phyloP scores from a whole-genome alignment of 2,888 invertebrate genomes.

The Acronicta leporina region DNA sequence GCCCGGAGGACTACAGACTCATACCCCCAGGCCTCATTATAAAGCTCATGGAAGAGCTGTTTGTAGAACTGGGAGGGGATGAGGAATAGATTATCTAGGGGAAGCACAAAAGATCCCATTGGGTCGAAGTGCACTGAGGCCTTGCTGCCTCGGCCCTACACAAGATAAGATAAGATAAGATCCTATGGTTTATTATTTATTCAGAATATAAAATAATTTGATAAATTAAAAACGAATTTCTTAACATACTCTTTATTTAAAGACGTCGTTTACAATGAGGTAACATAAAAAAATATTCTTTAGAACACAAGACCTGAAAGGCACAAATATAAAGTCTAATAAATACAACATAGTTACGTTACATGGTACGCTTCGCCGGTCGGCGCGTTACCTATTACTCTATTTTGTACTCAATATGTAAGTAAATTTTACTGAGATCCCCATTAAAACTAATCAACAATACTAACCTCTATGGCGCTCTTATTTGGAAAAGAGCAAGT shows the following conservation, averaged over 20 bases:
- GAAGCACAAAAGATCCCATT: too few relatives aligned
- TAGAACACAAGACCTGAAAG: conserved; percentile 67
- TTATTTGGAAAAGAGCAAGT: background rate
- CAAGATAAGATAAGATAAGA: too few relatives aligned
- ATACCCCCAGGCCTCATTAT: too few relatives aligned
- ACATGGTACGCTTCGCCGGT: conserved; percentile 17
- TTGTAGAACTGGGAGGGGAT: too few relatives aligned
- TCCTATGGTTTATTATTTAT: too few relatives aligned
- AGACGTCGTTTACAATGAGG: conserved; percentile 68
- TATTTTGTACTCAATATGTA: conserved; percentile 66
- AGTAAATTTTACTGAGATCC: conserved; percentile 67
- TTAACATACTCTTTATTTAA: conserved; percentile 49
- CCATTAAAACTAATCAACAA: conserved; percentile 64
- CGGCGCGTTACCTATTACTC: conserved; percentile 30
- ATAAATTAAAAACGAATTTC: conserved; percentile 10
- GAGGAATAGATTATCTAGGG: too few relatives aligned
- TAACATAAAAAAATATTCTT: conserved; percentile 69
- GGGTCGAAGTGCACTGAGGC: too few relatives aligned
- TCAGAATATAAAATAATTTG: background rate
- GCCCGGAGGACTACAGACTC: too few relatives aligned
- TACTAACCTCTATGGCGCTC: conserved; percentile 22
- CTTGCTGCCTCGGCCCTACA: too few relatives aligned
- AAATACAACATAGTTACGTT: conserved; percentile 25
- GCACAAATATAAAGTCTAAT: conserved; percentile 59
- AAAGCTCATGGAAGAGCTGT: too few relatives aligned